Base-by-base conservation (phyloP, 2,797 vertebrate species). In the Nyctibius grandis region DNA sequence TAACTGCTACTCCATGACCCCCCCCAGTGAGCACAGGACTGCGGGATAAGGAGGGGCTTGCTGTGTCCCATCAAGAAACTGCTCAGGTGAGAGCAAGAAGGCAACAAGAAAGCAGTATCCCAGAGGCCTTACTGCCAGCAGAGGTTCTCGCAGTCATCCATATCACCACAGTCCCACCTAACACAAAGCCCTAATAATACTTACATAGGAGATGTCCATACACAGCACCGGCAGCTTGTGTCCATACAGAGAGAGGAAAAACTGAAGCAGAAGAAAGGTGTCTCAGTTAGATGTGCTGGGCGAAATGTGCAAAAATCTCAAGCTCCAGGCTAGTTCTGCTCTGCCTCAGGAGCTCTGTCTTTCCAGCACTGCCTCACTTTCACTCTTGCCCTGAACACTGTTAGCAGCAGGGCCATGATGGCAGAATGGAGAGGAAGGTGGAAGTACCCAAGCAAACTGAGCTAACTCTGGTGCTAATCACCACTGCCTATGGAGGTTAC, bases 141-240 rank as follows among this genome's bases (percentile, higher is more conserved):
- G 38, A 81, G 12, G 14, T 23, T 83, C 77, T 60, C 33, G 11
- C 25, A 72, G 29, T 48, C 81, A 53, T 20, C 16, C 22, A 1
- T 17, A 80, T 12, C 25, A 45, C 29, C 21, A 50, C 3, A 74
- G 40, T 28, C 20, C 45, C 57, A 63, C 3, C 1, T 44, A 26
- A 63, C 34, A 33, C 44, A 34, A 12, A 75, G 26, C 18, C 23
- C 9, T 63, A 59, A 31, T 5, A 42, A 88, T 96, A 99, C 99
- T 99, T 97, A 99, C 99, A 7, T 99, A 98, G 69, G 98, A 99
- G 95, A 99, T 99, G 97, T 99, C 99, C 98, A 99, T 98, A 91
- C 99, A 99, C 8, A 99, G 98, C 26, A 99, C 99, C 3, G 99
- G 99, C 85, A 99, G 98, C 97, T 99, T 99, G 98, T 99, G 99